phyloP scores from a whole-genome alignment of 2,888 invertebrate genomes.

The Thymelicus acteon region DNA sequence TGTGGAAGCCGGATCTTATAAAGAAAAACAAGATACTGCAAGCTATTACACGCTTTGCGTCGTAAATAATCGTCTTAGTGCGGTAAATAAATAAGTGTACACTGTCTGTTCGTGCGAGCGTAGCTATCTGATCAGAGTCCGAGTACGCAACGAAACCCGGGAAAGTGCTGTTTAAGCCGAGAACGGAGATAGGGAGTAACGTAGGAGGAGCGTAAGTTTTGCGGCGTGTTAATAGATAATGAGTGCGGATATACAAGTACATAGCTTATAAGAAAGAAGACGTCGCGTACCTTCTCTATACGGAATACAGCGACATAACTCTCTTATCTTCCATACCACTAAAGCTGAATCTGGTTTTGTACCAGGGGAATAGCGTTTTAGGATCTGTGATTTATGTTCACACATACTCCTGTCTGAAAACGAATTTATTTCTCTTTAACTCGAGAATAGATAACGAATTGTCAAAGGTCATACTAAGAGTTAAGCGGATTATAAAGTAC shows the following conservation, averaged over 20 bases:
- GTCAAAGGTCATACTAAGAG: constrained; percentile 62
- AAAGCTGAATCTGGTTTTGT: constrained; percentile 63
- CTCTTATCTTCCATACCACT: constrained; percentile 66
- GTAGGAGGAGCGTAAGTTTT: constrained; percentile 74
- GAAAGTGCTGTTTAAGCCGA: constrained; percentile 77
- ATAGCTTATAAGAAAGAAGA: constrained; percentile 67
- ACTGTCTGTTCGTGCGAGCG: constrained; percentile 63
- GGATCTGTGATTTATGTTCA: constrained; percentile 71
- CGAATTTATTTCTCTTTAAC: constrained; percentile 68
- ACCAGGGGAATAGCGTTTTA: constrained; percentile 66
- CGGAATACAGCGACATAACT: constrained; percentile 68
- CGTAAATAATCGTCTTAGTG: constrained; percentile 80
- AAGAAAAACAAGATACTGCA: constrained; percentile 73
- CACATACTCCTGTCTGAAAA: constrained; percentile 64
- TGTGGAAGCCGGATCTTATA: constrained; percentile 60
- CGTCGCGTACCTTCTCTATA: constrained; percentile 67
- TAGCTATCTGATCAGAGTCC: constrained; percentile 74
- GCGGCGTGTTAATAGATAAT: constrained; percentile 80
- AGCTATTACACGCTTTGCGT: constrained; percentile 76
- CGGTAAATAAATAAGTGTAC: constrained; percentile 81
- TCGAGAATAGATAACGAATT: constrained; percentile 59
- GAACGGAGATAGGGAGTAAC: constrained; percentile 74
- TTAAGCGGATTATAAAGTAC: constrained; percentile 60
- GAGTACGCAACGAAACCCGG: constrained; percentile 66
- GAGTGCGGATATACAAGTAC: constrained; percentile 62